Evolutionary conservation across 2,797 vertebrate species (phyloP), one percentile per base, ranked within the genome.

Genomic region (Acestrorhynchus altus): DNA sequence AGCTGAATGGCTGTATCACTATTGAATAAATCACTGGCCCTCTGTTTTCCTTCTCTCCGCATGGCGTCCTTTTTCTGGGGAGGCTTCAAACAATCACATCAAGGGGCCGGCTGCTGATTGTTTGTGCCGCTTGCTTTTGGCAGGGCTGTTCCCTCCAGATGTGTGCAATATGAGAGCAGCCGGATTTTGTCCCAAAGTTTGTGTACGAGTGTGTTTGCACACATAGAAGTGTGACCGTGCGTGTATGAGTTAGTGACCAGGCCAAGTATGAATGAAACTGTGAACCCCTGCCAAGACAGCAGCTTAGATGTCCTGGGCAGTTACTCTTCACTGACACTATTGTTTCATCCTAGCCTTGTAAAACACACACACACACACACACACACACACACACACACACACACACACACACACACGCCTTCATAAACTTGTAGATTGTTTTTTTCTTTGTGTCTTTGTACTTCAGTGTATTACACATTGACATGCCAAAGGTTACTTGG

Each of bases 31-130:
- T 65, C 11, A 80, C 47, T 70, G 74, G 20, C 69, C 85, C 83
- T 72, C 72, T 52, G n/a, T 63, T 81, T 63, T 76, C 39, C 40
- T 74, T 71, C 67, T 57, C 24, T 67, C 26, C 4, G 47, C 20
- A 31, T 12, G 35, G 40, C 39, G 11, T 46, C 54, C 68, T 72
- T 71, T 54, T 51, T 20, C 46, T 79, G 65, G 40, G 81, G 51
- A 72, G 81, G 61, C 83, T 85, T 87, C 75, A 86, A 88, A 90
- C 81, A 89, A 86, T 76, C 82, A 84, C 84, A 83, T 83, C 83
- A 90, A 89, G 83, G 82, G 60, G 79, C 68, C 82, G 76, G 67
- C 72, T 83, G 85, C 89, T 88, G 84, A 85, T 78, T 54, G 83
- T 83, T 84, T 73, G 40, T 77, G 64, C 61, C 66, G 54, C 88